Evolutionary conservation across 1,140 invertebrate genomes (phyloP).

Genomic region (Heterodera schachtii): DNA sequence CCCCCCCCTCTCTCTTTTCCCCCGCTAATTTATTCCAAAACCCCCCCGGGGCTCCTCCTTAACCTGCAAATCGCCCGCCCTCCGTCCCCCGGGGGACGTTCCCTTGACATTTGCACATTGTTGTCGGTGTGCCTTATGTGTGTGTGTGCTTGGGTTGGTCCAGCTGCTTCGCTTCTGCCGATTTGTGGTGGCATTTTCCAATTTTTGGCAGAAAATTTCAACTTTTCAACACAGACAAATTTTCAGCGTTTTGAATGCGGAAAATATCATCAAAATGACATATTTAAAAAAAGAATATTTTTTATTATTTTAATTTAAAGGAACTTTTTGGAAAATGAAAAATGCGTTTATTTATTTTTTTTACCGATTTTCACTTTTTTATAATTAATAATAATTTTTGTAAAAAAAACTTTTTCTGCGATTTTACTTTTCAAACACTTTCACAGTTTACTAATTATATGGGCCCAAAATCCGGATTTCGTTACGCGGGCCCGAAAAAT

Average conservation of each 20-base stretch:
- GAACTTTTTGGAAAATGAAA: neutral
- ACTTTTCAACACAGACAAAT: neutral
- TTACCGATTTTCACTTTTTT: too few relatives aligned
- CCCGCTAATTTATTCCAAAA: constrained; percentile 1
- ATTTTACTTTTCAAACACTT: too few relatives aligned
- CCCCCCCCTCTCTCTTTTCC: neutral
- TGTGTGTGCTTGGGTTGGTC: neutral
- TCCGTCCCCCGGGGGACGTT: neutral
- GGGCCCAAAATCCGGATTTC: too few relatives aligned
- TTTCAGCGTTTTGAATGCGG: too few relatives aligned
- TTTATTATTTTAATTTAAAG: too few relatives aligned
- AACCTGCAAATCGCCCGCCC: neutral
- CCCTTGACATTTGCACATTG: neutral
- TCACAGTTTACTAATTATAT: too few relatives aligned
- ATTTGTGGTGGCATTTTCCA: neutral
- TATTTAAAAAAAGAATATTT: too few relatives aligned
- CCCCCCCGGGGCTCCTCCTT: neutral
- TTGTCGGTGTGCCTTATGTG: neutral
- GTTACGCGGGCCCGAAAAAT: too few relatives aligned
- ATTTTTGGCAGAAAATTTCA: neutral
- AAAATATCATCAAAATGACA: too few relatives aligned
- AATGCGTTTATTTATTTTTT: neutral
- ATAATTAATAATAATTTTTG: too few relatives aligned
- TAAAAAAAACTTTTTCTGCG: too few relatives aligned
- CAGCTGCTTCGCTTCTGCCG: neutral